phyloP scores from a whole-genome alignment of 2,797 vertebrate genomes.

The Simalia tracyae region DNA sequence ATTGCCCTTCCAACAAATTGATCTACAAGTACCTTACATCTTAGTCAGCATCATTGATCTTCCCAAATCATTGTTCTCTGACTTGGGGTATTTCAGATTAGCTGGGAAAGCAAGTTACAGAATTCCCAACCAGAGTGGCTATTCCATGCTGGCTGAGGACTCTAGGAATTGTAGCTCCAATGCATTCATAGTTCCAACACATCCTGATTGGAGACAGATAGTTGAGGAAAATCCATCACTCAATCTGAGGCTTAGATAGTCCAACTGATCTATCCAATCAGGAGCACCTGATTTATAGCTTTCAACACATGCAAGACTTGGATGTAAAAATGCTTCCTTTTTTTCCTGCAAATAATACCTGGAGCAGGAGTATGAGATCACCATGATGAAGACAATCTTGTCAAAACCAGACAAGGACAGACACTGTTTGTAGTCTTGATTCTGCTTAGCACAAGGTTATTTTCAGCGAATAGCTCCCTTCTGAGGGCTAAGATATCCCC shows the following conservation, averaged over 20 bases:
- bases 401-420: conserved; percentile 9
- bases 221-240: too few relatives aligned
- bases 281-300: neutral
- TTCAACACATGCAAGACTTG: neutral
- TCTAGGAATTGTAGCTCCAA: neutral
- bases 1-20: neutral
- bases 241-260: neutral
- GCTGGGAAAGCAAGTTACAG: neutral
- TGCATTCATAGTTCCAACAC: neutral
- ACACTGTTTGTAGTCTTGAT: neutral
- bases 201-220: neutral
- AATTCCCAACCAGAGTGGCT: neutral
- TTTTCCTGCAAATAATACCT: neutral
- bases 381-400: neutral
- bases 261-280: neutral
- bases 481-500: neutral
- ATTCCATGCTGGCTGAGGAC: neutral
- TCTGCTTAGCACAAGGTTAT: neutral
- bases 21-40: neutral
- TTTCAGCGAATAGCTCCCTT: neutral
- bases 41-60: neutral
- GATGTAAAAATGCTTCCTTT: neutral
- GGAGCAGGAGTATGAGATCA: neutral
- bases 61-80: neutral
- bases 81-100: neutral